Evolutionary conservation across 2,113 vertebrate species (phyloP).

Genomic region (Eulacestoma nigropectus): DNA sequence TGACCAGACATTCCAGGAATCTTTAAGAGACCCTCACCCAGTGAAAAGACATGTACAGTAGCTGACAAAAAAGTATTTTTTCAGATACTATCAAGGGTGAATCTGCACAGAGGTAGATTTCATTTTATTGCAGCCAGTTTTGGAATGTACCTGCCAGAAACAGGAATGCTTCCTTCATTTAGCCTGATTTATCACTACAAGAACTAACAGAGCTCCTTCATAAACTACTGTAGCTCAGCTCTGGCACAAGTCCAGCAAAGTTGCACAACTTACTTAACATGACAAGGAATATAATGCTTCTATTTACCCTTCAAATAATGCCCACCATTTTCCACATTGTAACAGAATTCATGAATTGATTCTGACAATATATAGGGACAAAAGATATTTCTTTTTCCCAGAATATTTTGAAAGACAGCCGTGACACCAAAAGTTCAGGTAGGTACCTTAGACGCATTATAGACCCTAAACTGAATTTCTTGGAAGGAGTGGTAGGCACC

Average conservation of each 20-base stretch:
- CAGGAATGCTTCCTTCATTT: slow-evolving; percentile 33
- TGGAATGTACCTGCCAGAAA: slow-evolving; percentile 48
- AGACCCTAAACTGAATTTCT: neutral
- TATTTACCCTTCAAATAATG: neutral
- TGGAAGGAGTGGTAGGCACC: neutral
- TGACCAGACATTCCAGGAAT: neutral
- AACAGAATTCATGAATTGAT: neutral
- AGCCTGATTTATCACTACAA: slow-evolving; percentile 43
- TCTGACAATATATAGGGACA: neutral
- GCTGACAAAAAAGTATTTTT: slow-evolving; percentile 21
- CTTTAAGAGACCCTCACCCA: neutral
- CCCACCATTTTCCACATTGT: neutral
- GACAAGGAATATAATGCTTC: neutral
- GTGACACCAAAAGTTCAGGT: neutral
- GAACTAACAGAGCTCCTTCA: slow-evolving; percentile 37
- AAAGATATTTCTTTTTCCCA: neutral
- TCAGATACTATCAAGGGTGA: slow-evolving; percentile 9
- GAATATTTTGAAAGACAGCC: neutral
- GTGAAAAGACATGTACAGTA: neutral
- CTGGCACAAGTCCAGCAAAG: neutral
- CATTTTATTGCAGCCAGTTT: neutral
- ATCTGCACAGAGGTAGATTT: slow-evolving; percentile 9
- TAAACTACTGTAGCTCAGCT: neutral
- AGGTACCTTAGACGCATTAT: neutral
- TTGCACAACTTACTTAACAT: neutral